Base-by-base conservation (phyloP, 2,113 vertebrate species). In the Marmota monax region DNA sequence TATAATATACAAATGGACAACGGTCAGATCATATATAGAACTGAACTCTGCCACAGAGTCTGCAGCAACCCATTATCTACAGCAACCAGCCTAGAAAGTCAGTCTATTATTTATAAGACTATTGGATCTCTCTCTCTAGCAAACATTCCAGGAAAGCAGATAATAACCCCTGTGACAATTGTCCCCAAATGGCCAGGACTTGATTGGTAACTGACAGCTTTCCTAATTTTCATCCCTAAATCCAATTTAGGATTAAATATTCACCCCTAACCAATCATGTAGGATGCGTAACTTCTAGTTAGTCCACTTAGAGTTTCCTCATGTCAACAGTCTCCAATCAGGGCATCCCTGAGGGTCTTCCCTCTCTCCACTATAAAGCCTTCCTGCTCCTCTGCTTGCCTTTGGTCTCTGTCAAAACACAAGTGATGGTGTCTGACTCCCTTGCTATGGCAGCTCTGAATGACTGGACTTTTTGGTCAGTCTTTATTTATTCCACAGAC, bases 401-500 rank as follows among this genome's bases (percentile, higher is more conserved):
- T 90, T 56, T 39, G 80, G 56, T 56, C 61, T 42, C 20, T 95
- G 65, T 7, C 73, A 34, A 84, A 82, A 88, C 84, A 72, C 79
- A 56, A n/a, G 25, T 58, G 56, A 58, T 22, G 20, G 56, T 58
- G 56, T 58, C 56, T 58, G 20, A 58, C 39, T 58, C 25, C 45
- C n/a, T 72, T 94, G n/a, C 17, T 48, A 27, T 72, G 78, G 67
- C 22, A 84, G n/a, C 73, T 93, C 20, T 32, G 39, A 51, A 70
- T 70, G 65, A 39, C n/a, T 6, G 29, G 29, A 5, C 18, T 85
- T 92, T 61, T 96, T 84, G 45, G 11, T 82, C 78, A 61, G 13
- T 82, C 29, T 53, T 94, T 91, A 39, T 84, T 92, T 92, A 51
- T 91, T 48, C 61, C 25, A 92, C 69, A 91, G 51, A 53, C 8